A percentile compares a stretch with the other conserved stretches of the same genome.
These are phyloP conservation scores for Chelon labrosus DNA, from an alignment of 2,797 vertebrate genomes.

Conservation along the genomic window DNA sequence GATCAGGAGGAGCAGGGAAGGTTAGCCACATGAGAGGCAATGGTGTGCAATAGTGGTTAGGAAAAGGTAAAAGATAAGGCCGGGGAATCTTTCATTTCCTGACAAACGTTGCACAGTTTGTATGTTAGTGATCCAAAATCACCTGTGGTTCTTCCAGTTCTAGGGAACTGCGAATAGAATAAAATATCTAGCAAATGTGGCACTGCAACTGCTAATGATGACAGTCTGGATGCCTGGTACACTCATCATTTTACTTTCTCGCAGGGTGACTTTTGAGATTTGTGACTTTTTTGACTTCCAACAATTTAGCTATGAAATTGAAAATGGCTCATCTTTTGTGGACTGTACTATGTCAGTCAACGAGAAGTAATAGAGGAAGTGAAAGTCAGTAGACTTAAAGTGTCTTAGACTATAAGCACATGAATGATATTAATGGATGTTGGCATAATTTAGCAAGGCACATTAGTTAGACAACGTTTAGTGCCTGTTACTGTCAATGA, in stretches of 20 bases:
- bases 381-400: neutral
- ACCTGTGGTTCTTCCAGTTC: neutral
- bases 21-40: conserved; percentile 9
- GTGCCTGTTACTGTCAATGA: neutral
- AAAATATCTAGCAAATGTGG: too few relatives aligned
- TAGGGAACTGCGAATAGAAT: too few relatives aligned
- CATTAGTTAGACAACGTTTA: neutral
- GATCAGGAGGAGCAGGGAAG: conserved; percentile 14
- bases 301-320: neutral
- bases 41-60: neutral
- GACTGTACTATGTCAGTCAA: too few relatives aligned
- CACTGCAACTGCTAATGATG: neutral
- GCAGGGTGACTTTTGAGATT: neutral
- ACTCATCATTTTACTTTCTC: neutral
- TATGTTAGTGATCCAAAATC: neutral
- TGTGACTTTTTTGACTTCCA: conserved; percentile 3
- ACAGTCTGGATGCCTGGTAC: neutral
- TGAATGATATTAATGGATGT: neutral
- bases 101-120: neutral
- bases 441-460: neutral
- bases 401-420: neutral
- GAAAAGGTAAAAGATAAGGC: conserved; percentile 5
- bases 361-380: too few relatives aligned
- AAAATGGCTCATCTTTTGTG: neutral
- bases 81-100: neutral